A percentile compares a stretch with the other conserved stretches of the same genome.
phyloP scores from a whole-genome alignment of 2,797 vertebrate genomes.

The Hoplostethus atlanticus region DNA sequence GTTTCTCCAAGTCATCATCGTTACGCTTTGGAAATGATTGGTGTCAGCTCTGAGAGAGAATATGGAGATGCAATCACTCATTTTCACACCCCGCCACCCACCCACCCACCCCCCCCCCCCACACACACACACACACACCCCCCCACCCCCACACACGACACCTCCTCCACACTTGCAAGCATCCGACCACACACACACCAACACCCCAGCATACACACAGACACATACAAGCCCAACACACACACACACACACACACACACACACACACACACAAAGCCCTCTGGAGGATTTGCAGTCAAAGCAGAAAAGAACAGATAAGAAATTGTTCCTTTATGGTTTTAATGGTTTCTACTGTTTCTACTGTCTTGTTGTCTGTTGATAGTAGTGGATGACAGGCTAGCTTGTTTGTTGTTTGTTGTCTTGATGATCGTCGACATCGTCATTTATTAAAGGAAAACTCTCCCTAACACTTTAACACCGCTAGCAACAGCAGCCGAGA shows the following conservation, averaged over 20 bases:
- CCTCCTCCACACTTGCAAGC: constrained; percentile 36
- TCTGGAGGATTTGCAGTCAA: constrained; percentile 48
- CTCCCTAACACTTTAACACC: too few relatives aligned
- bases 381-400: too few relatives aligned
- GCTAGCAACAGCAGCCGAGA: too few relatives aligned
- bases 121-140: constrained; percentile 4
- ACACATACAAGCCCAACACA: background rate
- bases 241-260: too few relatives aligned
- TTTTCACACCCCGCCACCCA: constrained; percentile 46
- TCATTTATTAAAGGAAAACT: too few relatives aligned
- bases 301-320: background rate
- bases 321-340: too few relatives aligned
- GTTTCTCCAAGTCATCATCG: constrained; percentile 33
- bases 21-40: constrained; percentile 50
- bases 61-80: constrained; percentile 62
- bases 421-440: too few relatives aligned
- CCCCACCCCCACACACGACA: background rate
- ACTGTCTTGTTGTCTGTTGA: too few relatives aligned
- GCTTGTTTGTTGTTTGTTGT: too few relatives aligned
- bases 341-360: too few relatives aligned
- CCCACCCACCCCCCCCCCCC: background rate
- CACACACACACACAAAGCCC: background rate
- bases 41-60: constrained; percentile 51
- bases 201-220: constrained; percentile 9
- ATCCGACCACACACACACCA: constrained; percentile 10